Percentiles rank a stretch among this genome's conserved stretches.
Evolutionary conservation across 2,113 vertebrate species (phyloP).

Genomic region (Octodon degus): DNA sequence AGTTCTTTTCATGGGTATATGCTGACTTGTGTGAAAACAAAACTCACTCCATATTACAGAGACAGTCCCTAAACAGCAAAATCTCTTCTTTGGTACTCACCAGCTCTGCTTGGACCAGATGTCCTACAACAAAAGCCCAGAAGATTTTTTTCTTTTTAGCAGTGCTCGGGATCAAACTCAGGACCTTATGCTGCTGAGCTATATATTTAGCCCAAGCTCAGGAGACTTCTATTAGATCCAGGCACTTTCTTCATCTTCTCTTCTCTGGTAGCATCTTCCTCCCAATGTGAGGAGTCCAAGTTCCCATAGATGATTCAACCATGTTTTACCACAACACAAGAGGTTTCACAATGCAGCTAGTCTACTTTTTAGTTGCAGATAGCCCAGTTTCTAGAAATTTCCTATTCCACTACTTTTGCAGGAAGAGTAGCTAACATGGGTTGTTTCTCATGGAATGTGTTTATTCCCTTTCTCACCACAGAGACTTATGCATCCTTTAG

Average conservation of each 20-base stretch:
- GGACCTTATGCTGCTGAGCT: too few relatives aligned
- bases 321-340: not conserved
- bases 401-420: not conserved
- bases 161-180: too few relatives aligned
- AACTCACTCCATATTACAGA: not conserved
- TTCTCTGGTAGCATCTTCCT: not conserved
- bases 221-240: not conserved
- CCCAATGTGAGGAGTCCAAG: accelerated
- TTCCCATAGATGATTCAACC: not conserved
- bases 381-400: not conserved
- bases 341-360: not conserved
- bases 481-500: not conserved
- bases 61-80: not conserved
- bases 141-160: not conserved
- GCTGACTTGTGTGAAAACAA: not conserved
- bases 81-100: not conserved
- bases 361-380: not conserved
- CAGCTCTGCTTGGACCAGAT: not conserved
- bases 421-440: not conserved
- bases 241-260: not conserved
- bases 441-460: not conserved
- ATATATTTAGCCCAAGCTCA: not conserved
- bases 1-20: not conserved
- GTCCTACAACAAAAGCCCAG: not conserved
- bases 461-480: not conserved